Percentiles rank a stretch among this genome's conserved stretches.
Conservation (phyloP, 2,797 vertebrate species). For the Menidia menidia region DNA sequence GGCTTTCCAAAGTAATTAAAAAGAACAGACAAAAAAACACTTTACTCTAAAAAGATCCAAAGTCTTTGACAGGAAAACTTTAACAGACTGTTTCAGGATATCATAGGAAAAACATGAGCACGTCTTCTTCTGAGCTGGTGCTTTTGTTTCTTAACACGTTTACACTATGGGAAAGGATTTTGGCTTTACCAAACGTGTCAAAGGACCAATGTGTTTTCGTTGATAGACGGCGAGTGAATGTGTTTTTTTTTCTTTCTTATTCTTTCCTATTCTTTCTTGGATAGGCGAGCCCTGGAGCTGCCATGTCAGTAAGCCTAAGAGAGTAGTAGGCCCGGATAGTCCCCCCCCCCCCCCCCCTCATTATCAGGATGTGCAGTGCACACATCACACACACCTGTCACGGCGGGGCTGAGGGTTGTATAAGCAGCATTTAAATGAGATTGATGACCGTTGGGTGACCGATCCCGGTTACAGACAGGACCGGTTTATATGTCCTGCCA, state of each 20-base stretch:
- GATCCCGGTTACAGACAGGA: slow-evolving; percentile 6
- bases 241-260: slow-evolving; percentile 56
- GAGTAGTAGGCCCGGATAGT: slow-evolving; percentile 59
- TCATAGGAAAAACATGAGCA: too few species aligned
- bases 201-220: slow-evolving; percentile 46
- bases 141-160: slow-evolving; percentile 49
- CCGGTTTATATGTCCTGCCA: not conserved
- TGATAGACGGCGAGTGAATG: slow-evolving; percentile 54
- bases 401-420: slow-evolving; percentile 42
- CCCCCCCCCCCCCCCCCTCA: slow-evolving; percentile 43
- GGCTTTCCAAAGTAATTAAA: too few species aligned
- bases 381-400: slow-evolving; percentile 48
- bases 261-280: too few species aligned
- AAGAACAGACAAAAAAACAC: too few species aligned
- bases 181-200: slow-evolving; percentile 18
- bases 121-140: slow-evolving; percentile 19
- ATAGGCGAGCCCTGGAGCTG: slow-evolving; percentile 53
- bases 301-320: slow-evolving; percentile 47
- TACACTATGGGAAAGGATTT: slow-evolving; percentile 26
- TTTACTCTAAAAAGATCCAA: too few species aligned
- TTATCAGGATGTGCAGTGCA: slow-evolving; percentile 64
- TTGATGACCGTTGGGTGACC: slow-evolving; percentile 45
- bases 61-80: too few species aligned
- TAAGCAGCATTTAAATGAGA: slow-evolving; percentile 44
- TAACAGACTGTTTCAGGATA: too few species aligned